A percentile compares a stretch with the other conserved stretches of the same genome.
These are phyloP conservation scores for Mystacides longicornis DNA, from an alignment of 2,888 invertebrate genomes.

Conservation along the genomic window DNA sequence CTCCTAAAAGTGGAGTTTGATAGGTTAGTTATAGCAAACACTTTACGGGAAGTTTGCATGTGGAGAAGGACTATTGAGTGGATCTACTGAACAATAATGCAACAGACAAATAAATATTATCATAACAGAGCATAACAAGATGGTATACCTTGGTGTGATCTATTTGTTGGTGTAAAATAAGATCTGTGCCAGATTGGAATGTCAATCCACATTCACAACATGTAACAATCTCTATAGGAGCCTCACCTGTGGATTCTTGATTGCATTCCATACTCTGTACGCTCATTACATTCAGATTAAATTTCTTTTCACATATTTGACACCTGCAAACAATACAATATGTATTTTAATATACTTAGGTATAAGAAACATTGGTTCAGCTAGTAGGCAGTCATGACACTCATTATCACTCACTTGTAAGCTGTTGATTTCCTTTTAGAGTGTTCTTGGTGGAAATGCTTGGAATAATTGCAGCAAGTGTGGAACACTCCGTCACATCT, in stretches of 20 bases:
- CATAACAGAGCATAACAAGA: no score
- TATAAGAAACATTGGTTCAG: no score
- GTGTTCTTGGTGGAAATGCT: conserved; percentile 40
- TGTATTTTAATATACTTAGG: no score
- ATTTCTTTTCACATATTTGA: conserved; percentile 1
- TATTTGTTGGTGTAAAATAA: not conserved
- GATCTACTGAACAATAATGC: no score
- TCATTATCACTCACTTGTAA: not conserved
- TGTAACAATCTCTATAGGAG: not conserved
- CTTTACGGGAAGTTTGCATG: no score
- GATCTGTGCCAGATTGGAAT: not conserved
- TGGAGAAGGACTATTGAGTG: no score
- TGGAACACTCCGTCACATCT: conserved; percentile 39
- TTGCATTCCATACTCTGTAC: no score
- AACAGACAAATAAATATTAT: no score
- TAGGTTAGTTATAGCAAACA: no score
- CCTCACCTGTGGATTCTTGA: no score
- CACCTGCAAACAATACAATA: not conserved
- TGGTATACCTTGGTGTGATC: not conserved
- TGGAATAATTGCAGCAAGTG: conserved; percentile 45
- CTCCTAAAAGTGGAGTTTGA: not conserved
- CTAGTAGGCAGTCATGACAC: no score
- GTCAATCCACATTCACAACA: not conserved
- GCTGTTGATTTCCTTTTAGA: conserved; percentile 31
- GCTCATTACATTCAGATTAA: not conserved